Percentiles rank a stretch among this genome's conserved stretches.
Evolutionary conservation across 2,797 vertebrate species (phyloP).

Genomic region (Naso thynnoides): DNA sequence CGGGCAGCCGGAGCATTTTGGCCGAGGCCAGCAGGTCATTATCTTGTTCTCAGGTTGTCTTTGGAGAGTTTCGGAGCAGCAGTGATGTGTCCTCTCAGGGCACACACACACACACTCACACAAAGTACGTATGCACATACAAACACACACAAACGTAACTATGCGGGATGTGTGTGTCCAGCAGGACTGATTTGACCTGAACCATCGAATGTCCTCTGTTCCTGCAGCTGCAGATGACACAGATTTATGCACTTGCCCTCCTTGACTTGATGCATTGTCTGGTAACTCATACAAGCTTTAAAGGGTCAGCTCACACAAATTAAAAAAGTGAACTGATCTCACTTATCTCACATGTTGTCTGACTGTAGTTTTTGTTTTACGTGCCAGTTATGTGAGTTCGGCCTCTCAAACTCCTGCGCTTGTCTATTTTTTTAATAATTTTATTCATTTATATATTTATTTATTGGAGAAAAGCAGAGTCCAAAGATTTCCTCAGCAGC

Average conservation of each 20-base stretch:
- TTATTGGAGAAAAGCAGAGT: too few relatives aligned
- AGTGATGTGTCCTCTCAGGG: not conserved
- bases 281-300: not conserved
- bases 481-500: too few relatives aligned
- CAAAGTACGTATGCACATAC: slow-evolving; percentile 14
- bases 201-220: not conserved
- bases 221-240: not conserved
- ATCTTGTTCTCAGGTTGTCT: slow-evolving; percentile 57
- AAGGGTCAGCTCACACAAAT: not conserved
- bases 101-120: slow-evolving; percentile 15
- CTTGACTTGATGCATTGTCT: not conserved
- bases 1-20: slow-evolving; percentile 30
- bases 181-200: not conserved
- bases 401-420: slow-evolving; percentile 1
- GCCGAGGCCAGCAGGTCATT: slow-evolving; percentile 45
- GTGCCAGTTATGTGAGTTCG: not conserved
- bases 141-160: not conserved
- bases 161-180: not conserved
- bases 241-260: not conserved
- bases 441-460: too few relatives aligned
- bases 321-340: not conserved
- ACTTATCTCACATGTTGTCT: too few relatives aligned
- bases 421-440: too few relatives aligned
- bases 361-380: too few relatives aligned
- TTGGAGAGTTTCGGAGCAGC: slow-evolving; percentile 33